Conservation (phyloP, 2,888 invertebrate species). For the Pollenia angustigena region DNA sequence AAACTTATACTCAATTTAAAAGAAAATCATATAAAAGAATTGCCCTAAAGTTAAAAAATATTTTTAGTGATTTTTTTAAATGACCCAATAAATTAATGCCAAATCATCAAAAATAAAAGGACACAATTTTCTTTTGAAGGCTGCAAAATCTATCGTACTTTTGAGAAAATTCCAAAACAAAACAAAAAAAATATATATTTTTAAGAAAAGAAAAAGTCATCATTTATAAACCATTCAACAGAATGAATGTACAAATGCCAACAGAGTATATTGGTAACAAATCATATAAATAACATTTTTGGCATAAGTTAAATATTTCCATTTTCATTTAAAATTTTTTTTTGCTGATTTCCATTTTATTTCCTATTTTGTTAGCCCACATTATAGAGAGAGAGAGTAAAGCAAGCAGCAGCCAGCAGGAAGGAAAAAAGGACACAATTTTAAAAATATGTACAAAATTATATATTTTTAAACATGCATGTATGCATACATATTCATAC, state of each 20-base stretch:
- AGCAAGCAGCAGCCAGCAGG: background rate
- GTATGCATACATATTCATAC: background rate
- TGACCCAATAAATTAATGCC: slow-evolving; percentile 55
- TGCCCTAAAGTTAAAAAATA: background rate
- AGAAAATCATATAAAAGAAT: background rate
- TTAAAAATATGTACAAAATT: background rate
- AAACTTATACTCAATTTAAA: background rate
- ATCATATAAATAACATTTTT: slow-evolving; percentile 64
- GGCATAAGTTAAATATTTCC: slow-evolving; percentile 62
- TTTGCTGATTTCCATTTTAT: background rate
- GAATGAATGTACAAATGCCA: slow-evolving; percentile 36
- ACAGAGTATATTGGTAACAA: slow-evolving; percentile 45
- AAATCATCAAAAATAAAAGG: slow-evolving; percentile 50
- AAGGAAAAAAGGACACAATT: slow-evolving; percentile 2
- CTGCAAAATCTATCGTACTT: background rate
- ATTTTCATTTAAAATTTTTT: slow-evolving; percentile 28
- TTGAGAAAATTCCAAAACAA: background rate
- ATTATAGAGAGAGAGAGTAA: background rate
- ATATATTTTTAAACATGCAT: background rate
- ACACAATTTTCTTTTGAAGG: background rate
- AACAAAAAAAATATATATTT: background rate
- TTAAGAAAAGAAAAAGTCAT: slow-evolving; percentile 17
- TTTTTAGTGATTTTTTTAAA: slow-evolving; percentile 20
- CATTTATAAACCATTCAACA: slow-evolving; percentile 26
- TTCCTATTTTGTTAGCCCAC: slow-evolving; percentile 17